These are phyloP conservation scores for Chymomyza amoena DNA, from an alignment of 2,888 invertebrate species.

Conservation along the genomic window DNA sequence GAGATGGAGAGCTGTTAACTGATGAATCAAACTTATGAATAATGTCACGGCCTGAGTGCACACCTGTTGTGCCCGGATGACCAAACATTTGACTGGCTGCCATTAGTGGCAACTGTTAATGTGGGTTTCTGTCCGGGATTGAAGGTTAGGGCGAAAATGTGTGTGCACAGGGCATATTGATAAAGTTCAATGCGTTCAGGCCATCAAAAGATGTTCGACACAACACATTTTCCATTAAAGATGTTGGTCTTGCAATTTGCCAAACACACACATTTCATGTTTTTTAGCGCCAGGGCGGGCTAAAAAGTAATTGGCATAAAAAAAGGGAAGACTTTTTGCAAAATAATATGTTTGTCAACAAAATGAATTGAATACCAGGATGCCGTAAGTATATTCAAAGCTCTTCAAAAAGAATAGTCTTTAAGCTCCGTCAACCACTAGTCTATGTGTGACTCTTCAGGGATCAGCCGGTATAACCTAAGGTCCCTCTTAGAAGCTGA, in stretches of 20 bases:
- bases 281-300: background rate
- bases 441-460: too few relatives aligned
- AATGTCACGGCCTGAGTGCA: background rate
- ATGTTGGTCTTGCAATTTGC: conserved; percentile 35
- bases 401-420: too few relatives aligned
- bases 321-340: too few relatives aligned
- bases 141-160: background rate
- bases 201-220: background rate
- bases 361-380: too few relatives aligned
- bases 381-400: too few relatives aligned
- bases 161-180: background rate
- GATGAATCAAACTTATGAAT: background rate
- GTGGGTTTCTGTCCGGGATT: background rate
- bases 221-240: conserved; percentile 54
- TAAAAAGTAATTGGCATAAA: too few relatives aligned
- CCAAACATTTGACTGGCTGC: background rate
- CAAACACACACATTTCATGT: background rate
- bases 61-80: background rate
- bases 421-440: too few relatives aligned
- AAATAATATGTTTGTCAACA: too few relatives aligned
- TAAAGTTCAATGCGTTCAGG: background rate
- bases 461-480: too few relatives aligned
- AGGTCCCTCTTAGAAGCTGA: too few relatives aligned
- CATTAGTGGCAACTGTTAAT: background rate
- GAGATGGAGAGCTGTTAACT: background rate